Evolutionary conservation across 1,140 invertebrate genomes (phyloP), one percentile per base, ranked within the genome.

Genomic region (Frieseomelitta varia): DNA sequence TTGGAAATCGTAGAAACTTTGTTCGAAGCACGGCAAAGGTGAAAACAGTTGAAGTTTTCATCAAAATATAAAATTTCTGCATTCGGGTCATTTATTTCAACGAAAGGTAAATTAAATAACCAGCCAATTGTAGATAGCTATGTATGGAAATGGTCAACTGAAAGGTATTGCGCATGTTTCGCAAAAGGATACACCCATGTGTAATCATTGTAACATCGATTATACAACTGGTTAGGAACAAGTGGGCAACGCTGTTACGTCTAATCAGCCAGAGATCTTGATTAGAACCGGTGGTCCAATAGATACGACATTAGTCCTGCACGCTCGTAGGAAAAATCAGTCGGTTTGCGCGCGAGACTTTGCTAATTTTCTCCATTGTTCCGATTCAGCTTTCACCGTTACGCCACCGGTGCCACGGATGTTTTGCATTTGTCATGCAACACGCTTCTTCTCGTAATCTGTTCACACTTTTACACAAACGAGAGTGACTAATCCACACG

Each of bases 331-430:
- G 80, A 82, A 68, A 76, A 77, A 53, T 55, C 10, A 34, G 30
- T 21, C 53, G 21, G 56, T 47, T 63, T 39, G n/a, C 39, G 61
- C 53, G 30, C 56, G 53, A 67, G 19, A n/a, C n/a, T 27, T 75
- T 21, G 34, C n/a, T 12, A 21, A 51, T 82, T 77, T 82, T 55
- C 27, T 14, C 56, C 69, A 81, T 81, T 81, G 79, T 81, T 65
- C 27, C 69, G 58, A 51, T 65, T 47, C 34, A 51, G 73, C 63
- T 82, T 82, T 77, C 73, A 68, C 73, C n/a, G 39, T 69, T 67
- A 19, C 53, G 24, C n/a, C 77, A 79, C n/a, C 65, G 4, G 3
- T 27, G 2, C 6, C 30, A 27, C 27, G 19, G 47, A 30, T 2
- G 2, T 47, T 68, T 76, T 67, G 51, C 58, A 55, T 81, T 65